Conservation (phyloP, 1,140 invertebrate genomes). For the Solen grandis region DNA sequence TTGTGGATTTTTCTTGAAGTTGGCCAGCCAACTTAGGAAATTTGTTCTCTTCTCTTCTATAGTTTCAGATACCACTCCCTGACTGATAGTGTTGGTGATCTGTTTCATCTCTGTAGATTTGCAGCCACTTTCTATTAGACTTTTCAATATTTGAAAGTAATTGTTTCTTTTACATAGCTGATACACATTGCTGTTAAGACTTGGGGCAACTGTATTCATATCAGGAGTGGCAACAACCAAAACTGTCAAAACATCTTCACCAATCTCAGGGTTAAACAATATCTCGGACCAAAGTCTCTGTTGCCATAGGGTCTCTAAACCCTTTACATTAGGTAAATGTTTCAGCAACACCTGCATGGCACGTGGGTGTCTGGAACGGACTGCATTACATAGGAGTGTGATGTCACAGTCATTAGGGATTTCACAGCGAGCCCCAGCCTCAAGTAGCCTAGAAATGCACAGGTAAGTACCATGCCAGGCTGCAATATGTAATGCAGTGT, state of each 20-base stretch:
- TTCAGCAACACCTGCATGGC: background rate
- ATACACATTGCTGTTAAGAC: background rate
- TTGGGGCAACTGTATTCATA: background rate
- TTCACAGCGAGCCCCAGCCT: constrained; percentile 3
- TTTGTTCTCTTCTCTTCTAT: too few relatives aligned
- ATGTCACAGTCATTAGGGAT: background rate
- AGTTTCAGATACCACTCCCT: too few relatives aligned
- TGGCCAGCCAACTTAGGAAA: background rate
- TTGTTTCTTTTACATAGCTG: background rate
- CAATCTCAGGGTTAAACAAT: background rate
- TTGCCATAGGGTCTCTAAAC: constrained; percentile 1
- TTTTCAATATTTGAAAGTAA: background rate
- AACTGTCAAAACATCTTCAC: background rate
- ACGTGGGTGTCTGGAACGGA: background rate
- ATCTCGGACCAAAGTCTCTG: background rate
- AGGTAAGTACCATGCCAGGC: background rate
- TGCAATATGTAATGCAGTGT: constrained; percentile 9
- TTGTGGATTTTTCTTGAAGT: background rate
- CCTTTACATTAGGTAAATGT: background rate
- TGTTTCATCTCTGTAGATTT: background rate
- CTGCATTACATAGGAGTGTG: constrained; percentile 7
- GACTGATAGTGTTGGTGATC: too few relatives aligned
- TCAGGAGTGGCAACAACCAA: constrained; percentile 2
- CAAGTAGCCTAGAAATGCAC: background rate
- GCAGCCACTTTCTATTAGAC: background rate